phyloP scores from a whole-genome alignment of 2,797 vertebrate species.

The Platyrinchus mystaceus region DNA sequence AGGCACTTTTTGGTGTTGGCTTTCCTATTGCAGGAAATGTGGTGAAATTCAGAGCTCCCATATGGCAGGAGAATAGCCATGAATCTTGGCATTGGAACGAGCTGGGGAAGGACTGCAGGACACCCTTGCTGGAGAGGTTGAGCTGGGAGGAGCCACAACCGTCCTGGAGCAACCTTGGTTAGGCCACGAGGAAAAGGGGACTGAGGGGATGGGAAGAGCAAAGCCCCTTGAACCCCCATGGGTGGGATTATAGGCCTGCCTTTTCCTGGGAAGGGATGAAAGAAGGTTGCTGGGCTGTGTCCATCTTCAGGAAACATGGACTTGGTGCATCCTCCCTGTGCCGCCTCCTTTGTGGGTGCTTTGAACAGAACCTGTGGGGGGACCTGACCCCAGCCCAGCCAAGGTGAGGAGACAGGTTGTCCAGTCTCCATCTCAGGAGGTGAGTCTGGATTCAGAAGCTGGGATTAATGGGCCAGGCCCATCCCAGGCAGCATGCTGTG shows the following conservation, averaged over 20 bases:
- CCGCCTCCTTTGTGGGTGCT: neutral
- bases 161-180: neutral
- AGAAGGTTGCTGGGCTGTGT: neutral
- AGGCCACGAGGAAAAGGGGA: rapidly evolving
- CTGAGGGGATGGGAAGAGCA: neutral
- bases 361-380: neutral
- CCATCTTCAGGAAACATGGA: neutral
- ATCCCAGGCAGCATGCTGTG: neutral
- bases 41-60: neutral
- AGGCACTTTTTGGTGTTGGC: neutral
- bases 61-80: neutral
- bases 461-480: neutral
- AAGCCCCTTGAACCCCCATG: neutral
- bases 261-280: neutral
- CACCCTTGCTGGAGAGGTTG: neutral
- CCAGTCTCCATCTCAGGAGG: neutral
- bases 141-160: neutral
- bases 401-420: neutral
- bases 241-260: neutral
- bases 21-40: neutral
- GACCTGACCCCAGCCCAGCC: neutral
- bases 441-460: neutral
- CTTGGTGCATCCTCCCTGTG: neutral
- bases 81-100: neutral
- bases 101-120: neutral